Conservation (phyloP, 2,888 invertebrate genomes). For the Teleiodes luculella region DNA sequence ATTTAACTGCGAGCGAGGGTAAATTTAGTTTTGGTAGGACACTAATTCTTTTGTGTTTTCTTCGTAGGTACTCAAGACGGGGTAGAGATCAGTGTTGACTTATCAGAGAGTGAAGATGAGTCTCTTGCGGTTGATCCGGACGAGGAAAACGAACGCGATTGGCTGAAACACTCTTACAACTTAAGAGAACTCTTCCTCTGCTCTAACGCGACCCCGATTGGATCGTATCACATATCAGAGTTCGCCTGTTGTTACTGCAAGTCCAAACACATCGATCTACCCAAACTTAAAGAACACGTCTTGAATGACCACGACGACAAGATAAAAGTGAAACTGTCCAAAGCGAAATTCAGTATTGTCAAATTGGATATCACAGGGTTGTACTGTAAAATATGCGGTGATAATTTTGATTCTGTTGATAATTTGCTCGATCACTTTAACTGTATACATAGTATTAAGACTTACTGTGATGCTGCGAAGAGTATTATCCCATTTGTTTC, state of each 20-base stretch:
- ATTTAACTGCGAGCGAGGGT: no score
- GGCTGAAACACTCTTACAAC: not conserved
- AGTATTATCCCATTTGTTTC: not conserved
- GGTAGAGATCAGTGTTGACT: not conserved
- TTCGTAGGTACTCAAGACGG: conserved; percentile 27
- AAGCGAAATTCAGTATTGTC: not conserved
- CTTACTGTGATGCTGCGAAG: not conserved
- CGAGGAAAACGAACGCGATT: not conserved
- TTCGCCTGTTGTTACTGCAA: not conserved
- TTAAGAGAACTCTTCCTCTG: not conserved
- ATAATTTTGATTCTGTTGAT: not conserved
- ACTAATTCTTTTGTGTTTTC: conserved; percentile 28
- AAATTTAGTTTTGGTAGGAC: not conserved
- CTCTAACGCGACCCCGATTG: not conserved
- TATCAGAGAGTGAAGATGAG: not conserved
- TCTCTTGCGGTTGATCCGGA: not conserved
- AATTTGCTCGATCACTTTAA: not conserved
- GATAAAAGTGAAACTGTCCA: not conserved
- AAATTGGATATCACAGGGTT: not conserved
- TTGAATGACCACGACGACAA: not conserved
- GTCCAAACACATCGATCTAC: not conserved
- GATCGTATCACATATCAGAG: not conserved
- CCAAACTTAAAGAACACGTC: not conserved
- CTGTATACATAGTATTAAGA: not conserved
- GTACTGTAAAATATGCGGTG: not conserved